Evolutionary conservation across 2,113 vertebrate species (phyloP), one percentile per base, ranked within the genome.

Genomic region (Pterocles gutturalis): DNA sequence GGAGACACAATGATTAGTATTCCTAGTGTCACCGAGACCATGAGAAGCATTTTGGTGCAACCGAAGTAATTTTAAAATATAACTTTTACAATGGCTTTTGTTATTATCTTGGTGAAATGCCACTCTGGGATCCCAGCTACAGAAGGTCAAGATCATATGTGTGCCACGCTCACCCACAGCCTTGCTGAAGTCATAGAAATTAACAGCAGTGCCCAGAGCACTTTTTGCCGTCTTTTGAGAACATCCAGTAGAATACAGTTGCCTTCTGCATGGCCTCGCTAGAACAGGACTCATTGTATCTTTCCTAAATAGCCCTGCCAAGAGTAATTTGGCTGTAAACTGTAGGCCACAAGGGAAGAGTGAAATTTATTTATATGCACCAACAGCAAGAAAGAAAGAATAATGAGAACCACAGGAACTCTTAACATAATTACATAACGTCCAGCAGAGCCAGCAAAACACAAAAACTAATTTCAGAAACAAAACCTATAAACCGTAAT

Each of bases 401-500:
- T 91, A 96, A 94, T 79, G 84, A 95, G 82, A 95, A 94, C 82
- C 46, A 34, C 66, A 94, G 96, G 92, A 95, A 91, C 78, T 88
- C 84, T 93, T 95, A 87, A 91, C 41, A 80, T 88, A 96, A 96
- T 96, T 95, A 92, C 79, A 91, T 57, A 94, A 93, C 0, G 0
- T 94, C 93, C 93, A 96, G 66, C 75, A 91, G 96, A 91, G 91
- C 66, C 66, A 94, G 87, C 28, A 93, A 95, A 95, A 94, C 78
- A 93, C 83, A 75, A 94, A 91, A 94, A 91, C 82, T 90, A 90
- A 93, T 96, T 96, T 88, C 79, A 95, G 65, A 54, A 96, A 94
- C 75, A 92, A 83, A 96, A 93, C 75, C 78, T 69, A 88, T 94
- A 96, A 94, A 93, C 54, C 15, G 83, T 92, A 93, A 80, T 90